Conservation (phyloP, 2,888 invertebrate species). For the Sturmia bella region DNA sequence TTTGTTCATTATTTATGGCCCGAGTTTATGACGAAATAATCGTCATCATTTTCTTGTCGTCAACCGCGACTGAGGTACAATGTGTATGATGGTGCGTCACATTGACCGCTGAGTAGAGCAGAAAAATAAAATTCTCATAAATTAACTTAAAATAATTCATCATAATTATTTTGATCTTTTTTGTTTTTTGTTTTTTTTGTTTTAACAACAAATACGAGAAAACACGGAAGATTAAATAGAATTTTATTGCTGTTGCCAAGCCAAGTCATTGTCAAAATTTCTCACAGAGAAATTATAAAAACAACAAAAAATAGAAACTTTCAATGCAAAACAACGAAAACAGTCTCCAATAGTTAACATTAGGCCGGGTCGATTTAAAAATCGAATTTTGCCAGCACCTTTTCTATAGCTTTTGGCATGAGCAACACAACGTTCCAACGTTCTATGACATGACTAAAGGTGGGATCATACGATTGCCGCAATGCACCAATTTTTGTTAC, state of each 20-base stretch:
- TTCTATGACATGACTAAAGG: no score
- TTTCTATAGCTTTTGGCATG: no score
- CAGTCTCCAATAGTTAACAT: conserved; percentile 1
- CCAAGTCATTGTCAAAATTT: conserved; percentile 36
- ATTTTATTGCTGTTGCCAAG: conserved; percentile 28
- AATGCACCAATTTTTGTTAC: no score
- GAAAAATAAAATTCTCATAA: conserved; percentile 1
- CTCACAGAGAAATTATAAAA: background rate
- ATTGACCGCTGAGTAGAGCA: background rate
- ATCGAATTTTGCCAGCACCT: no score
- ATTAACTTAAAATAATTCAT: conserved; percentile 11
- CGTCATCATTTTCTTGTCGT: conserved; percentile 56
- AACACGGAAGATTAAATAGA: background rate
- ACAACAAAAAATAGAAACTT: background rate
- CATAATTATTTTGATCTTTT: conserved; percentile 19
- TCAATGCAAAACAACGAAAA: conserved; percentile 36
- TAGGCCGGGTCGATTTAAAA: no score
- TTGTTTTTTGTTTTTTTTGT: background rate
- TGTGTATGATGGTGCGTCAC: conserved; percentile 52
- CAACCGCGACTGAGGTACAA: conserved; percentile 39
- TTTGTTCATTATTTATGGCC: conserved; percentile 26
- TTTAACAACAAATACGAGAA: background rate
- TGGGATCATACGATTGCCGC: no score
- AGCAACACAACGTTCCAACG: no score
- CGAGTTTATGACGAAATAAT: conserved; percentile 61